Conservation (phyloP, 2,797 vertebrate species). For the Enteromius anoplus region DNA sequence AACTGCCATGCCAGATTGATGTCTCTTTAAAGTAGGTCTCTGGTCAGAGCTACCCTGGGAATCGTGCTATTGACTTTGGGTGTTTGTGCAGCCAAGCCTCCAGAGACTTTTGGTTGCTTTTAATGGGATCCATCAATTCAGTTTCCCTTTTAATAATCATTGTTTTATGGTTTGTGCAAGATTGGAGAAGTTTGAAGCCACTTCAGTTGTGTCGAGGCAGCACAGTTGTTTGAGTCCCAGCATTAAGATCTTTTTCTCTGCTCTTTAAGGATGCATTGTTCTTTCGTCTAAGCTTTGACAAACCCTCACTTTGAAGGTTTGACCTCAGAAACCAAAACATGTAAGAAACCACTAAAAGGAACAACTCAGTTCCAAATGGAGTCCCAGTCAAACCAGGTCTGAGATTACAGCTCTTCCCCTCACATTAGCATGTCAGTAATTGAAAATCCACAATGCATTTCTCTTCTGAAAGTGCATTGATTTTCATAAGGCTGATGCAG, state of each 20-base stretch:
- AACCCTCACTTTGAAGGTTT: conserved; percentile 67
- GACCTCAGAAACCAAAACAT: conserved; percentile 64
- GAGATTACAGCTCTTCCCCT: conserved; percentile 63
- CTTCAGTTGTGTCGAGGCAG: conserved; percentile 47
- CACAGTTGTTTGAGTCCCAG: conserved; percentile 58
- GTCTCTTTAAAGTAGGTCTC: conserved; percentile 86
- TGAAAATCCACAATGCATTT: conserved; percentile 61
- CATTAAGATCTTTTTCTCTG: conserved; percentile 48
- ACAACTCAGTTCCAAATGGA: conserved; percentile 64
- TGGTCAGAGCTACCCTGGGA: conserved; percentile 82
- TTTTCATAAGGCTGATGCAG: conserved; percentile 71
- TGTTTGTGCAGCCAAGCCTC: conserved; percentile 76
- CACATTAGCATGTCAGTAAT: conserved; percentile 66
- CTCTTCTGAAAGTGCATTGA: conserved; percentile 68
- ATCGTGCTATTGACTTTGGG: conserved; percentile 80
- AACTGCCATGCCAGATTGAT: conserved; percentile 89
- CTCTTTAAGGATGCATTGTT: conserved; percentile 63
- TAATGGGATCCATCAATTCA: conserved; percentile 88
- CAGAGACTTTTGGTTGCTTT: conserved; percentile 76
- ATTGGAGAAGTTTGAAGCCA: conserved; percentile 58
- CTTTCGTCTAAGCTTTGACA: conserved; percentile 70
- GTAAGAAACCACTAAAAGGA: conserved; percentile 63
- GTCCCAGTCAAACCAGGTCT: conserved; percentile 67
- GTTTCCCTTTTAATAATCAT: conserved; percentile 81
- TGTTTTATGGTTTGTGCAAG: conserved; percentile 71